Percentiles rank a stretch among this genome's conserved stretches.
These are phyloP conservation scores for Epistrophe grossulariae DNA, from an alignment of 2,888 invertebrate genomes.

Conservation along the genomic window DNA sequence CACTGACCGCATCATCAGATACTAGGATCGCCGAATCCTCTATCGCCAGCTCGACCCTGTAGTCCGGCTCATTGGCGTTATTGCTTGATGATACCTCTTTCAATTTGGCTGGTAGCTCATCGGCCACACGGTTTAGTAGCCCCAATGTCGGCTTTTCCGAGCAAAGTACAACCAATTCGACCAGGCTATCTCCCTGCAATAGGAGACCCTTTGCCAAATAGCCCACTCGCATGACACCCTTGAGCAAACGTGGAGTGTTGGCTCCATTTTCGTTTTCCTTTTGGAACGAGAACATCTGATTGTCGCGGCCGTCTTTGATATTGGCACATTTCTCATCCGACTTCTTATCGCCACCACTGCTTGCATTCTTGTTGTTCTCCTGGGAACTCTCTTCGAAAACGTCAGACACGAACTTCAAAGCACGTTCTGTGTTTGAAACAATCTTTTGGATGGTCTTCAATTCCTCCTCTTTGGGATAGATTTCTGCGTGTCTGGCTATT, in stretches of 20 bases:
- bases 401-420: constrained; percentile 97
- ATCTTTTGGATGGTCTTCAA: constrained; percentile 95
- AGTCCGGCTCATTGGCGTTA: constrained; percentile 84
- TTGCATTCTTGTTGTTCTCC: constrained; percentile 78
- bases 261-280: constrained; percentile 86
- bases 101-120: constrained; percentile 92
- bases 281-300: constrained; percentile 91
- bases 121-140: constrained; percentile 93
- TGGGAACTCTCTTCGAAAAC: constrained; percentile 87
- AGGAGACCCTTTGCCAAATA: constrained; percentile 94
- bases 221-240: constrained; percentile 98
- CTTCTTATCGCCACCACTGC: constrained; percentile 80
- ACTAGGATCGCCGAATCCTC: constrained; percentile 94
- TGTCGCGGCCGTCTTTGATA: constrained; percentile 90
- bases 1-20: constrained; percentile 90
- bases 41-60: constrained; percentile 92
- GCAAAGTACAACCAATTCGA: constrained; percentile 97
- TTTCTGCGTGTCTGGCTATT: constrained; percentile 95
- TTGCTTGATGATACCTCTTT: constrained; percentile 89
- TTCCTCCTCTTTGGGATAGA: constrained; percentile 96
- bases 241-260: constrained; percentile 89
- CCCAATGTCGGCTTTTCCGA: constrained; percentile 96
- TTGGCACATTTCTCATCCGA: constrained; percentile 84
- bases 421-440: constrained; percentile 96
- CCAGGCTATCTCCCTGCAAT: constrained; percentile 94